phyloP scores from a whole-genome alignment of 2,797 vertebrate genomes.

The Tokudaia muenninki region DNA sequence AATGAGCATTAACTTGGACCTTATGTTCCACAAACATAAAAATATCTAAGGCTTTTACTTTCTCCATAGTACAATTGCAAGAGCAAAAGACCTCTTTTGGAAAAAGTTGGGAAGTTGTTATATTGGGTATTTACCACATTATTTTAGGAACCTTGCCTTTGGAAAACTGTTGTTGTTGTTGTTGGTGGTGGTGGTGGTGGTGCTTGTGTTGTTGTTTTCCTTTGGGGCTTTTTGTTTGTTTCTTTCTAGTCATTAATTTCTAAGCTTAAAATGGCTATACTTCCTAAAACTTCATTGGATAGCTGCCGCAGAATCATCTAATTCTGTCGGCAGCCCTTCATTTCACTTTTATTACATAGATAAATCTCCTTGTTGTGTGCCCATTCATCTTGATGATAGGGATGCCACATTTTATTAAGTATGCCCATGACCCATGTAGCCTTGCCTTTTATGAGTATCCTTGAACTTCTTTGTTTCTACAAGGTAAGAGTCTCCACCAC shows the following conservation, averaged over 20 bases:
- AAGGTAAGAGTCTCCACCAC: background rate
- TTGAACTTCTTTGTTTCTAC: background rate
- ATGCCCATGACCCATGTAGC: too few relatives aligned
- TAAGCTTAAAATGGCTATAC: background rate
- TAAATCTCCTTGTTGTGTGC: background rate
- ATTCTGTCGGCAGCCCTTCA: background rate
- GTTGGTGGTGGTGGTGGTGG: too few relatives aligned
- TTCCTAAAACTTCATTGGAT: background rate
- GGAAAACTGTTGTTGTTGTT: background rate
- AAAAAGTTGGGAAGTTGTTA: background rate
- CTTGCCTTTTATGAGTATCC: background rate
- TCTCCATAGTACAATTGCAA: background rate
- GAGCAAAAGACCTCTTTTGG: background rate
- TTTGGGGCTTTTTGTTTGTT: background rate
- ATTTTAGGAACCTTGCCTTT: background rate
- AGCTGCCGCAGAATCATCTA: background rate
- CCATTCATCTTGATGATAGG: background rate
- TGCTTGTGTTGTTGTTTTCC: background rate
- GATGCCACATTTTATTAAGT: background rate
- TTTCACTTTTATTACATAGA: background rate
- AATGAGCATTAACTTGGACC: background rate
- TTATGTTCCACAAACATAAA: background rate
- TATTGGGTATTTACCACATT: background rate
- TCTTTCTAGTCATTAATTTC: background rate
- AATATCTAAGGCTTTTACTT: background rate